Percentiles rank a stretch among this genome's conserved stretches.
phyloP scores from a whole-genome alignment of 2,797 vertebrate species.

The Siniperca undulata region DNA sequence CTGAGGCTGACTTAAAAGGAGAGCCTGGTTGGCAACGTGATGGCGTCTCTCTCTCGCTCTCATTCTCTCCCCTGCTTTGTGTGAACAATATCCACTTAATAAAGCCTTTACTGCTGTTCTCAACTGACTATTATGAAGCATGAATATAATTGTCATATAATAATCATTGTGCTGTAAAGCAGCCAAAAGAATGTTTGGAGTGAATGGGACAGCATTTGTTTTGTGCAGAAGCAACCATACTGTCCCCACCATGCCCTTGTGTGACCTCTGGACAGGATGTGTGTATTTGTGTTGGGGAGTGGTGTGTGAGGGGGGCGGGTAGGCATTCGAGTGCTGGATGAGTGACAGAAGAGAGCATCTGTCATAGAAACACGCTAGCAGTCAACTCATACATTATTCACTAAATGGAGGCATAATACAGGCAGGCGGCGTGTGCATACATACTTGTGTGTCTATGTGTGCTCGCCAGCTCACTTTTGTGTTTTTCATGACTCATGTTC shows the following conservation, averaged over 20 bases:
- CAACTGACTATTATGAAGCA: constrained; percentile 24
- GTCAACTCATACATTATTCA: constrained; percentile 83
- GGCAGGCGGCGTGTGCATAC: constrained; percentile 36
- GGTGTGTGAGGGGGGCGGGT: neutral
- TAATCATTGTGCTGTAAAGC: constrained; percentile 21
- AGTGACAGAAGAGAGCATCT: constrained; percentile 82
- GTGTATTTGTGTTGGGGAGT: constrained; percentile 23
- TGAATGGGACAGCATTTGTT: constrained; percentile 23
- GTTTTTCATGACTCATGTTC: constrained; percentile 50
- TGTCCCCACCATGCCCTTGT: constrained; percentile 59
- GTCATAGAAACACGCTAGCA: constrained; percentile 68
- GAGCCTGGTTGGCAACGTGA: constrained; percentile 36
- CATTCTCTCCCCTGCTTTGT: constrained; percentile 46
- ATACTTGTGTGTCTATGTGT: constrained; percentile 3
- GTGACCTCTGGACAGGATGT: constrained; percentile 66
- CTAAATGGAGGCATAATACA: constrained; percentile 61
- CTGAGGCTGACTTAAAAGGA: constrained; percentile 66
- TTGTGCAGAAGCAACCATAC: constrained; percentile 15
- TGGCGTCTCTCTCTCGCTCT: constrained; percentile 24
- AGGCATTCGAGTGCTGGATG: constrained; percentile 55
- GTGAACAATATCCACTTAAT: constrained; percentile 59
- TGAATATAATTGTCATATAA: constrained; percentile 7
- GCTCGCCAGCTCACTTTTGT: neutral
- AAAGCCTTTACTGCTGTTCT: constrained; percentile 40
- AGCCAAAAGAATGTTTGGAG: constrained; percentile 4